Evolutionary conservation across 2,113 vertebrate species (phyloP).

Genomic region (Phrynosoma platyrhinos): DNA sequence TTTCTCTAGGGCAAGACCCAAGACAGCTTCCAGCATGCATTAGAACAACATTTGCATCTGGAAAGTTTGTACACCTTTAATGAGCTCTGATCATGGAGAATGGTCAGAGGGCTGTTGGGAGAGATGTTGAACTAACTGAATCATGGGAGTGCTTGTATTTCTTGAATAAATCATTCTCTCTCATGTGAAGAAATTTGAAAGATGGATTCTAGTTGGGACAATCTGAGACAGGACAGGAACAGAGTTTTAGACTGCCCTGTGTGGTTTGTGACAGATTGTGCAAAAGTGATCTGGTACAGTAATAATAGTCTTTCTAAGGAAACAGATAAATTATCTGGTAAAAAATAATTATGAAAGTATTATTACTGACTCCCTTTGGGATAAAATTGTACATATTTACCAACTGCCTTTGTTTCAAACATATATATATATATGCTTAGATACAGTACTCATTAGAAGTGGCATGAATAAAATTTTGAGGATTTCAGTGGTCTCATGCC

Average conservation of each 20-base stretch:
- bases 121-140: background rate
- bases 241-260: background rate
- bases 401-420: background rate
- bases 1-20: background rate
- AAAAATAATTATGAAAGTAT: background rate
- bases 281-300: background rate
- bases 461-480: background rate
- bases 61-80: background rate
- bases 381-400: background rate
- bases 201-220: background rate
- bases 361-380: background rate
- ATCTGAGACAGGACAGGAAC: background rate
- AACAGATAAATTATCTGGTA: background rate
- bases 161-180: background rate
- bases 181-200: background rate
- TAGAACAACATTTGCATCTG: background rate
- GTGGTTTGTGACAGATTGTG: background rate
- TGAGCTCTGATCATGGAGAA: background rate
- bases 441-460: too few species aligned
- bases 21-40: background rate
- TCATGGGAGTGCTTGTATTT: background rate
- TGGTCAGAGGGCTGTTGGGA: background rate
- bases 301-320: background rate
- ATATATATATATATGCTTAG: background rate
- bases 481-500: background rate